Evolutionary conservation across 2,113 vertebrate species (phyloP).

Genomic region (Synchiropus splendidus): DNA sequence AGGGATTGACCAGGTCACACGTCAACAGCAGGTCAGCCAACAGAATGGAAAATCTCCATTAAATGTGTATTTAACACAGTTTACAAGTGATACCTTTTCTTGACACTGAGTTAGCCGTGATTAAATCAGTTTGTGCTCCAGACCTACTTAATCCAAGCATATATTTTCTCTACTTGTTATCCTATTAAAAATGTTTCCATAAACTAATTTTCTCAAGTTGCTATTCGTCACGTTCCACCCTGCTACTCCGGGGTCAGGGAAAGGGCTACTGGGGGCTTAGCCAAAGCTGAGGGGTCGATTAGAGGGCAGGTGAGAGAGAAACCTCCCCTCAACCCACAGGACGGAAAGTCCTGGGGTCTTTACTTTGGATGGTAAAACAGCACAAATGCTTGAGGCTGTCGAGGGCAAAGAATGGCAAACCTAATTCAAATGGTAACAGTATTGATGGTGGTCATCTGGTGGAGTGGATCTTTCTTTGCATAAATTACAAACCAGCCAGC

Average conservation of each 20-base stretch:
- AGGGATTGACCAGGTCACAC: slow-evolving; percentile 35
- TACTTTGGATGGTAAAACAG: too few relatives aligned
- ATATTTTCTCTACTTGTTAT: slow-evolving; percentile 28
- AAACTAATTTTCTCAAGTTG: slow-evolving; percentile 14
- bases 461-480: too few relatives aligned
- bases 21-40: slow-evolving; percentile 25
- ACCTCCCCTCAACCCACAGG: slow-evolving; percentile 18
- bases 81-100: not conserved
- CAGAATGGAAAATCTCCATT: slow-evolving; percentile 3
- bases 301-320: slow-evolving; percentile 33
- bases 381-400: too few relatives aligned
- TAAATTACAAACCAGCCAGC: too few relatives aligned
- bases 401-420: too few relatives aligned
- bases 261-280: slow-evolving; percentile 14
- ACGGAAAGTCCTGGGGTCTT: too few relatives aligned
- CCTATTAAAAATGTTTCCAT: slow-evolving; percentile 23
- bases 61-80: slow-evolving; percentile 4
- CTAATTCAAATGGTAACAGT: too few relatives aligned
- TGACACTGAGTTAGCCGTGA: too few relatives aligned
- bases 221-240: slow-evolving; percentile 6
- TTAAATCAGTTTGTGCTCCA: not conserved
- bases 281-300: slow-evolving; percentile 31
- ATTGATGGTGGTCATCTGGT: too few relatives aligned
- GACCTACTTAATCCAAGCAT: not conserved
- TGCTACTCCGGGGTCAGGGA: slow-evolving; percentile 1